Percentiles rank a stretch among this genome's conserved stretches.
These are phyloP conservation scores for Lepilemur ruficaudatus DNA, from an alignment of 2,797 vertebrate species.

Conservation along the genomic window DNA sequence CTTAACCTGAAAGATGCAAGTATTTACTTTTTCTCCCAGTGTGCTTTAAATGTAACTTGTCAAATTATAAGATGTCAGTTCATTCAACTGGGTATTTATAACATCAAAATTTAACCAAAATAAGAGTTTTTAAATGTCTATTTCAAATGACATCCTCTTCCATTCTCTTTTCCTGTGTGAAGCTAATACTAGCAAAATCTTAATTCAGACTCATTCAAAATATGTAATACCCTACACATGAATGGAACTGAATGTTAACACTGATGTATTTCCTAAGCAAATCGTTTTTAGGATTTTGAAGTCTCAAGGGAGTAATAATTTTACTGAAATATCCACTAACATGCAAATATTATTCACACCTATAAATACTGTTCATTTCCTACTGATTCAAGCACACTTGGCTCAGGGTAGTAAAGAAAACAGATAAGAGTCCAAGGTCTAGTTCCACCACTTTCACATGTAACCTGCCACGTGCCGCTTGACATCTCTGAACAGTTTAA, in stretches of 20 bases:
- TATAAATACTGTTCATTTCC: not conserved
- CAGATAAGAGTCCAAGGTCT: not conserved
- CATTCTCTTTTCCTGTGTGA: not conserved
- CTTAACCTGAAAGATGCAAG: not conserved
- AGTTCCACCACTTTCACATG: not conserved
- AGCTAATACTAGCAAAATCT: not conserved
- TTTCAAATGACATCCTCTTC: not conserved
- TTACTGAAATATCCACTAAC: not conserved
- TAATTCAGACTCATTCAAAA: not conserved
- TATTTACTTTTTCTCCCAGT: not conserved
- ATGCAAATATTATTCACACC: not conserved
- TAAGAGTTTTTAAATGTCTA: not conserved
- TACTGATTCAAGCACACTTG: not conserved
- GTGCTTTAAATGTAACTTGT: not conserved
- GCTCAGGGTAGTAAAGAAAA: not conserved
- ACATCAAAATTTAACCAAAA: not conserved
- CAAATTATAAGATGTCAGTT: not conserved
- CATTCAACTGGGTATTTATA: not conserved
- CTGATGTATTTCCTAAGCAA: not conserved
- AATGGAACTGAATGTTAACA: not conserved
- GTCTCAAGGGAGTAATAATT: not conserved
- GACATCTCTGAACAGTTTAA: not conserved
- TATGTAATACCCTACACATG: not conserved
- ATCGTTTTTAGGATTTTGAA: not conserved
- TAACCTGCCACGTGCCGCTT: not conserved